Base-by-base conservation (phyloP, 2,888 invertebrate genomes). In the Coelinius sp. region DNA sequence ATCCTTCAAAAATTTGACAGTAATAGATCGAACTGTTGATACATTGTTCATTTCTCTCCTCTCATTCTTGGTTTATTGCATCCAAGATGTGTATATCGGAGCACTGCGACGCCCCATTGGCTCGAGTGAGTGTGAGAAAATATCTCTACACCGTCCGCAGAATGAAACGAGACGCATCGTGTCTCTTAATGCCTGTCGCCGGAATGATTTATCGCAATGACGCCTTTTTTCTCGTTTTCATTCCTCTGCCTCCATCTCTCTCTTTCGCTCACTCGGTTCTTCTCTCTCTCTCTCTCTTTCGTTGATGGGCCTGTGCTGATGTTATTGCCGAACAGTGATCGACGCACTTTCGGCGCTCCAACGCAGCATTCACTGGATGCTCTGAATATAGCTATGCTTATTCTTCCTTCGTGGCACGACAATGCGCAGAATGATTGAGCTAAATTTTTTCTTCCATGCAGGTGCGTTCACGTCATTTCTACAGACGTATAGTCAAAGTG, bases 141-240 rank as follows among this genome's bases (percentile, higher is more conserved):
- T 79, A 73, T 74, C 69, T 63, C 52, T 59, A 38, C 68, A 69
- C 72, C 76, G 71, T 66, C 66, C 71, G 74, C 73, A 72, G 63
- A 71, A 66, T 71, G 70, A 62, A 56, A 69, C 62, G 74, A 75
- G 71, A 73, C 73, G 56, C 69, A 75, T 75, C 76, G 75, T 76
- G 80, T 77, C 76, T 76, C 77, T 83, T 80, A 83, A 83, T 83
- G 82, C 80, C 82, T 84, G 81, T 83, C 82, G 79, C 64, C 75
- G 44, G 71, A 75, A 84, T 84, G 84, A 84, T 84, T 85, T 85
- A 85, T 85, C 80, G 83, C 79, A 82, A 84, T 82, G 82, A 83
- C 77, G 81, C 73, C 79, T 77, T 81, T 78, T 78, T 79, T 75
- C 75, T 75, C 69, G 17, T 49, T 69, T 59, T 69, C 52, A 8